Percentiles rank a stretch among this genome's conserved stretches.
These are phyloP conservation scores for Phasia obesa DNA, from an alignment of 2,888 invertebrate genomes.

Conservation along the genomic window DNA sequence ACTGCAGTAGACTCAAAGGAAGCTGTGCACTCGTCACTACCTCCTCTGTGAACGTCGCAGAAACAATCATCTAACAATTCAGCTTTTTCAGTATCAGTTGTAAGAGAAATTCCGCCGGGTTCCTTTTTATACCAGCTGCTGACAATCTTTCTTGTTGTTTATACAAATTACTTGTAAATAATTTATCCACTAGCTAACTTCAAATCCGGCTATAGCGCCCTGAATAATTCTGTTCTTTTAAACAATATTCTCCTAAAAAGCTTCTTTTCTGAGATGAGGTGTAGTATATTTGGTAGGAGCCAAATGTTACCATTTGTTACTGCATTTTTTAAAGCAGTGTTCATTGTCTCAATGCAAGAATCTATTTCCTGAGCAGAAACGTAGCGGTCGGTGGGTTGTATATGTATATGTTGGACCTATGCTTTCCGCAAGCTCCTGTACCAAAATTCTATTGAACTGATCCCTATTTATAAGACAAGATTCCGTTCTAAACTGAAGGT, in stretches of 20 bases:
- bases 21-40: too few species aligned
- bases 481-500: too few species aligned
- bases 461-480: too few species aligned
- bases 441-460: too few species aligned
- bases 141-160: background rate
- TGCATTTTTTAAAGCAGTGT: background rate
- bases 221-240: conserved; percentile 1
- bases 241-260: background rate
- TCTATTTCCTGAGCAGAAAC: too few species aligned
- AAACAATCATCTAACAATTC: background rate
- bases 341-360: too few species aligned
- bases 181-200: background rate
- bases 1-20: too few species aligned
- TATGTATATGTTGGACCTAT: too few species aligned
- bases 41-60: background rate
- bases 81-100: too few species aligned
- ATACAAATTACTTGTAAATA: background rate
- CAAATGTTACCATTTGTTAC: background rate
- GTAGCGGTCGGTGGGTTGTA: too few species aligned
- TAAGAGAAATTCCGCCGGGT: background rate
- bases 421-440: too few species aligned
- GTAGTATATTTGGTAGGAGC: background rate
- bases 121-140: background rate
- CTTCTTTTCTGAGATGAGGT: too few species aligned
- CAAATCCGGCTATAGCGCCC: background rate